Base-by-base conservation (phyloP, 2,797 vertebrate species). In the Heterohyrax brucei region DNA sequence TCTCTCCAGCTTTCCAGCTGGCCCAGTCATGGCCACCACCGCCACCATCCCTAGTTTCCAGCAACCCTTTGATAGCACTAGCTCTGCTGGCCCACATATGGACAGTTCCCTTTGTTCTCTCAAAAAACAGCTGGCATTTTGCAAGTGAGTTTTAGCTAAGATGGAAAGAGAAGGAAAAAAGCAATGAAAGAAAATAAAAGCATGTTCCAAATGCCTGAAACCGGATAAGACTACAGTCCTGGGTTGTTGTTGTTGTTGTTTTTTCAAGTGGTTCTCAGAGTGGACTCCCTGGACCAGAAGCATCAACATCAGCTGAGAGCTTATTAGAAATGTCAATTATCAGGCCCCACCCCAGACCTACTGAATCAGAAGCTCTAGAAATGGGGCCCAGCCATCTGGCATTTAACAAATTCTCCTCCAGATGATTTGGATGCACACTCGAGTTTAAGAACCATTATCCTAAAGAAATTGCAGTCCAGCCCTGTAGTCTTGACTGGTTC, bases 141-240 rank as follows among this genome's bases (percentile, higher is more conserved):
- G 93, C 68, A 87, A 87, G 72, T 78, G 7, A 7, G 87, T 61
- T 93, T 79, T 96, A 70, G 78, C 24, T 77, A 76, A 88, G 61
- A 83, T 82, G n/a, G 50, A 92, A 94, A 93, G 56, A 81, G 10
- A 91, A 85, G n/a, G n/a, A 79, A 24, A 59, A 89, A 78, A 83
- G 7, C 39, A 95, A 95, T 64, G 68, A 85, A 87, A 95, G 68
- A 72, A 39, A 39, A 39, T 7, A 39, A 72, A 72, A 33, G n/a
- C 70, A 44, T 44, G 33, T 9, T 26, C 39, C 64, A 75, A 46
- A 81, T 81, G 68, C 30, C 76, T 77, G 68, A n/a, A 84, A 78
- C 39, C 80, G 48, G 46, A 70, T 2, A 76, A 22, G 64, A 46
- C 21, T 62, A 44, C 68, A 89, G 50, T 73, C 14, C 59, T 80